Percentiles rank a stretch among this genome's conserved stretches.
These are phyloP conservation scores for Muntiacus muntjak DNA, from an alignment of 2,113 vertebrate species.

Conservation along the genomic window DNA sequence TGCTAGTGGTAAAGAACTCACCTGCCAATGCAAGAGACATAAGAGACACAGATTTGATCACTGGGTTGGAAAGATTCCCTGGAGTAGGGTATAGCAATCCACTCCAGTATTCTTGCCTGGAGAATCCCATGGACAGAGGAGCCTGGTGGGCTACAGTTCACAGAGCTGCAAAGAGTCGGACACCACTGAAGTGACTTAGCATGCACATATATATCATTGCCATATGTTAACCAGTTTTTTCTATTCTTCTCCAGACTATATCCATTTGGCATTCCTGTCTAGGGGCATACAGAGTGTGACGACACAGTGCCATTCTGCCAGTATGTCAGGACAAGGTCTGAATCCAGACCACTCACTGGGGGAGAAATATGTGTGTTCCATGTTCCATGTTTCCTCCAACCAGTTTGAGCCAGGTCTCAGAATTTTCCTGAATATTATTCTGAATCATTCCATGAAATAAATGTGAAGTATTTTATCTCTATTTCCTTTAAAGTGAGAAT, in stretches of 20 bases:
- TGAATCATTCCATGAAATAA: constrained; percentile 10
- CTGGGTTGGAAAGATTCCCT: not conserved
- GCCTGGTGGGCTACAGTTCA: not conserved
- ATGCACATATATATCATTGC: not conserved
- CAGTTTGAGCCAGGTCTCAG: not conserved
- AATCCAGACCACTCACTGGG: not conserved
- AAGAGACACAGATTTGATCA: not conserved
- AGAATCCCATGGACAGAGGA: not conserved
- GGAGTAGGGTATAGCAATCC: not conserved
- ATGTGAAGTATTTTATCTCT: constrained; percentile 29
- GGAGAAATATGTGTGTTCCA: not conserved
- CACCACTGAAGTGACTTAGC: not conserved
- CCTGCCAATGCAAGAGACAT: not conserved
- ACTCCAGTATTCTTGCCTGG: not conserved
- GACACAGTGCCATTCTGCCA: not conserved
- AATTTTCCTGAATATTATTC: constrained; percentile 14
- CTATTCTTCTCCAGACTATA: not conserved
- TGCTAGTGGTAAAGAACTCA: not conserved
- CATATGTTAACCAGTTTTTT: not conserved
- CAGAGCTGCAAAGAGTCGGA: not conserved
- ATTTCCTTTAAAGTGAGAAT: constrained; percentile 31
- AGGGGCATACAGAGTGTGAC: not conserved
- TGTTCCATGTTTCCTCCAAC: not conserved
- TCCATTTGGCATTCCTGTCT: not conserved
- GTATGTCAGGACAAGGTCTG: not conserved